Base-by-base conservation (phyloP, 2,113 vertebrate genomes). In the Guaruba guarouba region DNA sequence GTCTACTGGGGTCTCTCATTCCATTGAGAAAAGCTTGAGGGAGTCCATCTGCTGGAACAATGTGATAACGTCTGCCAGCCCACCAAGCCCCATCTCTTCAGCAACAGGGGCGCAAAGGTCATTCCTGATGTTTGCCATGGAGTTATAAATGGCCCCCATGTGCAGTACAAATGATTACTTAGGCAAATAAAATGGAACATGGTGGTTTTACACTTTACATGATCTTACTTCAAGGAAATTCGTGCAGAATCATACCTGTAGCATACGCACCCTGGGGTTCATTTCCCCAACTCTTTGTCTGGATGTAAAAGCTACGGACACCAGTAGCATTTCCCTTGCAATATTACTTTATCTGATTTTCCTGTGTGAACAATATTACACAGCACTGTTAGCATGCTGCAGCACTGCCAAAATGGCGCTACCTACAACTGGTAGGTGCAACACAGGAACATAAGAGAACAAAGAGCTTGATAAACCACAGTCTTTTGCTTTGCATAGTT, bases 181-280 rank as follows among this genome's bases (percentile, higher is more conserved):
- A 19, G 51, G 66, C 66, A 93, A 88, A 54, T 31, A 25, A 54
- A 68, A 61, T 2, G 7, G n/a, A 86, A 67, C 54, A 37, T 4
- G 6, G 20, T 10, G 27, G 27, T 61, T 37, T 52, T 46, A 39
- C 24, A 18, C 44, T 28, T 75, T 71, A 14, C 0, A 6, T 22
- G 68, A 86, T 17, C 43, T 49, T 29, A 61, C 41, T 18, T 39
- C 3, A 10, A 57, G 52, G 82, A 63, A 68, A 76, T 17, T 41
- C 35, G 37, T 48, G 43, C 35, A 62, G 67, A 62, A 37, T 52
- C 39, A 20, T 8, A 64, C 54, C 81, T 39, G 51, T 20, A 76
- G 57, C 10, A 55, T 8, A 27, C 31, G 70, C 1, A 2, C 68
- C 67, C 77, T 27, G 27, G 9, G 15, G 1, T 0, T 2, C 33